Conservation (phyloP, 2,113 vertebrate species). For the Megatriorchis doriae region DNA sequence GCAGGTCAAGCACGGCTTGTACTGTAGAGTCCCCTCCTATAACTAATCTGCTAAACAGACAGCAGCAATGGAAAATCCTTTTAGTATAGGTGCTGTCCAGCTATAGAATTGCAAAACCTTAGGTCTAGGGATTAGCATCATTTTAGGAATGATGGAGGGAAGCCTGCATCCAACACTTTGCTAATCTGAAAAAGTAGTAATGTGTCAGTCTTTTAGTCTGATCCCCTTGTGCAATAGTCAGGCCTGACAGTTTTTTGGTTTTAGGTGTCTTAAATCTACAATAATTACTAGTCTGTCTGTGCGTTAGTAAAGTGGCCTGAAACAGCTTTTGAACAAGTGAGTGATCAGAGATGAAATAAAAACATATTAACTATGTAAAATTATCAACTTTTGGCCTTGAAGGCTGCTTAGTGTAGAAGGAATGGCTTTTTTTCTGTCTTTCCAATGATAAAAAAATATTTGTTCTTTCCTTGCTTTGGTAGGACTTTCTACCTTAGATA, state of each 20-base stretch:
- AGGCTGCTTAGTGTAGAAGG: not conserved
- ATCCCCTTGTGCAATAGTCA: not conserved
- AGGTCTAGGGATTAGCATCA: conserved; percentile 38
- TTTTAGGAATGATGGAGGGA: conserved; percentile 31
- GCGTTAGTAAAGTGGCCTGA: not conserved
- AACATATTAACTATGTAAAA: not conserved
- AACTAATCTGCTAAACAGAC: conserved; percentile 9
- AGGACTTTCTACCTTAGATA: not conserved
- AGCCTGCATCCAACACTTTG: not conserved
- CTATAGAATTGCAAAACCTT: conserved; percentile 16
- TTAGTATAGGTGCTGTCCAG: conserved; percentile 18
- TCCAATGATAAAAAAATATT: not conserved
- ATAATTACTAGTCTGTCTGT: not conserved
- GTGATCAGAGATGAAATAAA: not conserved
- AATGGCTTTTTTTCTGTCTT: not conserved
- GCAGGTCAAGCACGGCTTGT: not conserved
- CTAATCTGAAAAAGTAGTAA: conserved; percentile 23
- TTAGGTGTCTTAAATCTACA: not conserved
- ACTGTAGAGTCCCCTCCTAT: not conserved
- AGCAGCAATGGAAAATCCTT: conserved; percentile 42
- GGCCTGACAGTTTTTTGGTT: not conserved
- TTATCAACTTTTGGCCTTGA: not conserved
- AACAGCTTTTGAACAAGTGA: not conserved
- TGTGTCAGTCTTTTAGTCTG: conserved; percentile 10
- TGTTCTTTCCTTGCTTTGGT: not conserved